Percentiles rank a stretch among this genome's conserved stretches.
Conservation (phyloP, 1,140 invertebrate species). For the Achatina immaculata region DNA sequence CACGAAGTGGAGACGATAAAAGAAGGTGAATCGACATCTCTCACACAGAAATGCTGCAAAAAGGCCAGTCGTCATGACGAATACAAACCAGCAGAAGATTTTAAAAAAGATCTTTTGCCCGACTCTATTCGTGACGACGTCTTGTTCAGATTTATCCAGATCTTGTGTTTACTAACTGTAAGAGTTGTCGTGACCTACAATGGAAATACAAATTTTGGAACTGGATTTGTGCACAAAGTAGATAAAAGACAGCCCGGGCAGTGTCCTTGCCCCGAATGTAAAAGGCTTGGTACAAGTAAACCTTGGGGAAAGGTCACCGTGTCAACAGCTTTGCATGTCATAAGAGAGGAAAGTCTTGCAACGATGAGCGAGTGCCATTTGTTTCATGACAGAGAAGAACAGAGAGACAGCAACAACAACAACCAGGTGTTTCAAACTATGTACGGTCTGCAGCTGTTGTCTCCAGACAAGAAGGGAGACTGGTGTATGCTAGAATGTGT, state of each 20-base stretch:
- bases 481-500: constrained; percentile 15
- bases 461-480: not conserved
- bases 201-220: not conserved
- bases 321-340: not conserved
- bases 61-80: too few species aligned
- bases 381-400: not conserved
- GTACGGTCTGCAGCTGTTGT: not conserved
- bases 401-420: not conserved
- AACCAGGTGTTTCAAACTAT: not conserved
- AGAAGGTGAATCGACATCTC: too few species aligned
- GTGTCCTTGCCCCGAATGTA: not conserved
- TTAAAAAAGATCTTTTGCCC: too few species aligned
- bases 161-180: too few species aligned
- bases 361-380: not conserved
- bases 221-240: not conserved
- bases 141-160: too few species aligned
- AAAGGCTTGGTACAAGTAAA: not conserved
- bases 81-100: too few species aligned
- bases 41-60: too few species aligned
- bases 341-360: not conserved
- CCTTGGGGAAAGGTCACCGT: not conserved
- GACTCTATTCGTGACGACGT: too few species aligned
- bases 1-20: too few species aligned
- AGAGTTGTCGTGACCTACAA: too few species aligned
- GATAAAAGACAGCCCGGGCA: not conserved